These are phyloP conservation scores for Stenopsyche tienmushanensis DNA, from an alignment of 1,140 invertebrate species.

Conservation along the genomic window DNA sequence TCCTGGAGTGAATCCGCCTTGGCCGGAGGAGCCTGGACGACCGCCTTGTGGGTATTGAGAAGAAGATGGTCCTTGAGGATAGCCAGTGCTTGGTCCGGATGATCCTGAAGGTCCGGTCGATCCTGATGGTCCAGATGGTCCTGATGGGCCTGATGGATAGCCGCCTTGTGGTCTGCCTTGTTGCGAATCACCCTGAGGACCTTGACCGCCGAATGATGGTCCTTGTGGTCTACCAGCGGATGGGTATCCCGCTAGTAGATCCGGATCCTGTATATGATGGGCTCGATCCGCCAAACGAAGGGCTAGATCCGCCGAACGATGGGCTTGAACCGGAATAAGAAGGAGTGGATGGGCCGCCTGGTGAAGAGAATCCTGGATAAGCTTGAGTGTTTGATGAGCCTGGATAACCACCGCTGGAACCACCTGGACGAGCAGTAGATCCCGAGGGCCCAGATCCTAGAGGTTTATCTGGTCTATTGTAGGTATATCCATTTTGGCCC, in stretches of 20 bases:
- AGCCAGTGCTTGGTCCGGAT: slow-evolving; percentile 25
- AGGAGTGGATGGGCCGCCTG: slow-evolving; percentile 23
- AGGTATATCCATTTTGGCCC: slow-evolving; percentile 38
- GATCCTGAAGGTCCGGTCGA: slow-evolving; percentile 32
- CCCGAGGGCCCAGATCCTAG: slow-evolving; percentile 27
- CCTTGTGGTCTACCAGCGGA: slow-evolving; percentile 38
- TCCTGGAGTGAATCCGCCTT: slow-evolving; percentile 40
- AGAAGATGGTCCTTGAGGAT: slow-evolving; percentile 9
- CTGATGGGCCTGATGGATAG: slow-evolving; percentile 37
- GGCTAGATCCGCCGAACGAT: slow-evolving; percentile 31
- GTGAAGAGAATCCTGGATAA: slow-evolving; percentile 28
- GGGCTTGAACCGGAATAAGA: slow-evolving; percentile 32
- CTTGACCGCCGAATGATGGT: slow-evolving; percentile 35
- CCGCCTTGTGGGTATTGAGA: slow-evolving; percentile 26
- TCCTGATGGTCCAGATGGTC: slow-evolving; percentile 34
- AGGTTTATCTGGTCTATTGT: slow-evolving; percentile 36
- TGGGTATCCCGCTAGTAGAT: slow-evolving; percentile 45
- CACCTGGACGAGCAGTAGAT: slow-evolving; percentile 30
- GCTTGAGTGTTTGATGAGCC: slow-evolving; percentile 20
- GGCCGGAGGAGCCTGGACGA: slow-evolving; percentile 38
- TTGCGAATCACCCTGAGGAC: slow-evolving; percentile 42
- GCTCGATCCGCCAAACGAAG: slow-evolving; percentile 25
- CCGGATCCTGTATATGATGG: slow-evolving; percentile 36
- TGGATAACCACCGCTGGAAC: slow-evolving; percentile 19
- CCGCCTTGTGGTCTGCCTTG: slow-evolving; percentile 41